phyloP scores from a whole-genome alignment of 2,888 invertebrate species.

The Pediacus dermestoides region DNA sequence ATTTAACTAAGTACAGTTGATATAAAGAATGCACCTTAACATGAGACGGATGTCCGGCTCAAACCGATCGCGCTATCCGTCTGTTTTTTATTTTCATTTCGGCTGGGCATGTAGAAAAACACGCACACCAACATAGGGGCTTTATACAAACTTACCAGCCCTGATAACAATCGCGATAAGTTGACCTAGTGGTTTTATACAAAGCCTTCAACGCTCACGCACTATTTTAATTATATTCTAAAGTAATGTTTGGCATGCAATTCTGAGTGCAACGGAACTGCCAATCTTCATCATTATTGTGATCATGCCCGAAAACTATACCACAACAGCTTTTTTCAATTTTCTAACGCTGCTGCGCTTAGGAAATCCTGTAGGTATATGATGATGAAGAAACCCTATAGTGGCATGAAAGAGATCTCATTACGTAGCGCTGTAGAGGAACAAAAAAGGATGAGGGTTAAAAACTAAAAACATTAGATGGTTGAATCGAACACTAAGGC shows the following conservation, averaged over 20 bases:
- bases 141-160: slow-evolving; percentile 2
- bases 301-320: too few relatives aligned
- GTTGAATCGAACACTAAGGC: too few relatives aligned
- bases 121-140: slow-evolving; percentile 17
- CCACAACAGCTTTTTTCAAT: too few relatives aligned
- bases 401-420: slow-evolving; percentile 34
- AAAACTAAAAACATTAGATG: too few relatives aligned
- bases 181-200: slow-evolving; percentile 36
- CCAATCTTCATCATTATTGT: too few relatives aligned
- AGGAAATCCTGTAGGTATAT: too few relatives aligned
- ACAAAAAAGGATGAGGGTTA: slow-evolving; percentile 33
- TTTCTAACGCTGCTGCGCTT: too few relatives aligned
- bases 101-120: slow-evolving; percentile 10
- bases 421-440: slow-evolving; percentile 34
- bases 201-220: slow-evolving; percentile 35
- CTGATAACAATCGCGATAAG: slow-evolving; percentile 33
- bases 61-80: slow-evolving; percentile 37
- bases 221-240: slow-evolving; percentile 34
- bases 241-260: slow-evolving; percentile 22
- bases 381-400: too few relatives aligned
- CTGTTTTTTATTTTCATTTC: slow-evolving; percentile 28
- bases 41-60: slow-evolving; percentile 39
- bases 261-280: too few relatives aligned
- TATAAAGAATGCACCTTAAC: slow-evolving; percentile 20
- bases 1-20: slow-evolving; percentile 22